Evolutionary conservation across 2,113 vertebrate species (phyloP).

Genomic region (Barnardius zonarius): DNA sequence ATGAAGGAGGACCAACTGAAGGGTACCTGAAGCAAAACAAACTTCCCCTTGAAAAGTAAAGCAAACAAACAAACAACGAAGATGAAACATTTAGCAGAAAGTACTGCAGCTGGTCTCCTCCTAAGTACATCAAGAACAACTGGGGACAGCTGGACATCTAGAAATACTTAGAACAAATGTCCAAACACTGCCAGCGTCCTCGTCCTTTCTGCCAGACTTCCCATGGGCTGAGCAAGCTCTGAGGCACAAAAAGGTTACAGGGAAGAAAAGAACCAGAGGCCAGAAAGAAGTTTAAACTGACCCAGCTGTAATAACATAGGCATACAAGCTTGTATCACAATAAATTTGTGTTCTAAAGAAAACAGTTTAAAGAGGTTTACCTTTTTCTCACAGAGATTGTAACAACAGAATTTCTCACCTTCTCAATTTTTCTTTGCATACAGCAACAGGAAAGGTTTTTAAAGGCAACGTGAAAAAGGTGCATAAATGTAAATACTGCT

Average conservation of each 20-base stretch:
- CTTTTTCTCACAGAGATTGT: not conserved
- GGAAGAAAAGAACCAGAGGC: not conserved
- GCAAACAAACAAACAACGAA: not conserved
- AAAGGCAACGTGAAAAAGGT: not conserved
- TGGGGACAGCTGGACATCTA: constrained; percentile 38
- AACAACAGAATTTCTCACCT: not conserved
- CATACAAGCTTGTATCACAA: not conserved
- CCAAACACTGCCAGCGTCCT: not conserved
- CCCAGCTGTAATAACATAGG: constrained; percentile 82
- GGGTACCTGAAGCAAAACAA: not conserved
- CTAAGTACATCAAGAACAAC: not conserved
- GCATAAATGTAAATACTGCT: not conserved
- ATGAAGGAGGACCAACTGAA: not conserved
- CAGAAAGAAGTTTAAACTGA: constrained; percentile 30
- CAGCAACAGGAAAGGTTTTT: not conserved
- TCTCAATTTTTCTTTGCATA: not conserved
- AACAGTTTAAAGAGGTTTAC: not conserved
- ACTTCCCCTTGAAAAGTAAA: not conserved
- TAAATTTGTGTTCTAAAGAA: constrained; percentile 7
- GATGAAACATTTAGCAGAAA: not conserved
- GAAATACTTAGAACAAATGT: constrained; percentile 52
- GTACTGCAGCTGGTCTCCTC: not conserved
- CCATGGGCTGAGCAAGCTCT: constrained; percentile 40
- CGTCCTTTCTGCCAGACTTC: constrained; percentile 29
- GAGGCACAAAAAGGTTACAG: constrained; percentile 17